Conservation (phyloP, 2,113 vertebrate species). For the Hippocampus abdominalis region DNA sequence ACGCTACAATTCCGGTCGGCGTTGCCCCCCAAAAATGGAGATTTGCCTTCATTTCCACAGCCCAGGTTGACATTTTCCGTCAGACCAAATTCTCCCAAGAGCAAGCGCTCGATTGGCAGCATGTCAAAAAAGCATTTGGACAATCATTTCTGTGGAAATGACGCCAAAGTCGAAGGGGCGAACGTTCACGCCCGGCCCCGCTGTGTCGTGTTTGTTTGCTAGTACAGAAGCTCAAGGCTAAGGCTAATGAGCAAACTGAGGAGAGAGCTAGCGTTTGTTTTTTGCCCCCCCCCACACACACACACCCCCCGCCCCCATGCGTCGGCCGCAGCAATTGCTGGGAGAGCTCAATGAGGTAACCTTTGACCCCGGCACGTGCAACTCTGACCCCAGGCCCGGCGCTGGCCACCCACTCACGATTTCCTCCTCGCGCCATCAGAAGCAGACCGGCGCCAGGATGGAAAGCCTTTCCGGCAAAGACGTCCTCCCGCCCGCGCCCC, state of each 20-base stretch:
- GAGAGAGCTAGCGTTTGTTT: neutral
- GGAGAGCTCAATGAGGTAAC: constrained; percentile 97
- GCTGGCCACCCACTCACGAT: neutral
- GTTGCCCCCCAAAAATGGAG: no score
- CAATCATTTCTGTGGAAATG: no score
- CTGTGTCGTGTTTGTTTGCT: neutral
- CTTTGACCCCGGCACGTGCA: neutral
- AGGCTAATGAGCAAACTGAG: neutral
- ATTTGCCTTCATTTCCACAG: no score
- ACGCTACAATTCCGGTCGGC: no score
- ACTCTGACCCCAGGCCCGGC: neutral
- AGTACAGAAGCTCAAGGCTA: neutral
- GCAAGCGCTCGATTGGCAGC: no score
- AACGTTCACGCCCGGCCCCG: neutral
- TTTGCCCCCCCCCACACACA: constrained; percentile 50
- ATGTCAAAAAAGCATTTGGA: no score
- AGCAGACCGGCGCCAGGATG: constrained; percentile 73
- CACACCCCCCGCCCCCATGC: constrained; percentile 19
- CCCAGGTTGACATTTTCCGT: no score
- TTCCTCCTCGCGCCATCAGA: constrained; percentile 66
- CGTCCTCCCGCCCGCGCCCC: constrained; percentile 40
- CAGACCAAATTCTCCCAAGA: no score
- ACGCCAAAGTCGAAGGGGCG: no score
- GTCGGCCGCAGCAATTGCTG: constrained; percentile 84
- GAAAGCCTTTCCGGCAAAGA: constrained; percentile 70